A percentile compares a stretch with the other conserved stretches of the same genome.
phyloP scores from a whole-genome alignment of 1,140 invertebrate species.

The Rhyzopertha dominica region DNA sequence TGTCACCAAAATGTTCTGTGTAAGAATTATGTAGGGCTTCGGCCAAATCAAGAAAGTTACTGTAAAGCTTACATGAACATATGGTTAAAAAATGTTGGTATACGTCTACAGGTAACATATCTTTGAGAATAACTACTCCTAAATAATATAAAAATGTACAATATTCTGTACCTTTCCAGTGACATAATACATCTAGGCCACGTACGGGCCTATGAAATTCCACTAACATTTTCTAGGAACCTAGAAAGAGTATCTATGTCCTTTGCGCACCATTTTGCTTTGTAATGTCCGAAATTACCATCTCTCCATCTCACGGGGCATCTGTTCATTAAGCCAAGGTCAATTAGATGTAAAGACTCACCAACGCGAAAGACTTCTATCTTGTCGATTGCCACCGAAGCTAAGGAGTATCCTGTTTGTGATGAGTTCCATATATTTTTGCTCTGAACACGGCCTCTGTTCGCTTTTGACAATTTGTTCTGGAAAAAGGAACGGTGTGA shows the following conservation, averaged over 20 bases:
- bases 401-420: conserved; percentile 26
- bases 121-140: conserved; percentile 25
- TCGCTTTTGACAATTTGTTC: conserved; percentile 17
- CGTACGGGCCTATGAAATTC: conserved; percentile 29
- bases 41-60: too few relatives aligned
- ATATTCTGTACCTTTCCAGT: conserved; percentile 31
- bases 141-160: conserved; percentile 24
- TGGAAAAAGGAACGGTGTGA: conserved; percentile 27
- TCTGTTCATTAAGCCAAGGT: conserved; percentile 31
- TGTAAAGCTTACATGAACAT: conserved; percentile 10
- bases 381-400: conserved; percentile 24
- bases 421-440: conserved; percentile 24
- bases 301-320: conserved; percentile 24
- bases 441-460: conserved; percentile 26
- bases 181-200: conserved; percentile 19
- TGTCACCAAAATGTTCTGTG: too few relatives aligned
- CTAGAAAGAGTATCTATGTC: conserved; percentile 13
- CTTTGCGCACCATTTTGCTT: conserved; percentile 13
- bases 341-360: conserved; percentile 31
- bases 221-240: conserved; percentile 19
- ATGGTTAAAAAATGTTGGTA: conserved; percentile 26
- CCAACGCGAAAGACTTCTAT: conserved; percentile 27
- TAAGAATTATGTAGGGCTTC: too few relatives aligned
- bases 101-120: conserved; percentile 15
- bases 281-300: conserved; percentile 19